phyloP scores from a whole-genome alignment of 2,113 vertebrate species.

The Mesembrinibis cayennensis region DNA sequence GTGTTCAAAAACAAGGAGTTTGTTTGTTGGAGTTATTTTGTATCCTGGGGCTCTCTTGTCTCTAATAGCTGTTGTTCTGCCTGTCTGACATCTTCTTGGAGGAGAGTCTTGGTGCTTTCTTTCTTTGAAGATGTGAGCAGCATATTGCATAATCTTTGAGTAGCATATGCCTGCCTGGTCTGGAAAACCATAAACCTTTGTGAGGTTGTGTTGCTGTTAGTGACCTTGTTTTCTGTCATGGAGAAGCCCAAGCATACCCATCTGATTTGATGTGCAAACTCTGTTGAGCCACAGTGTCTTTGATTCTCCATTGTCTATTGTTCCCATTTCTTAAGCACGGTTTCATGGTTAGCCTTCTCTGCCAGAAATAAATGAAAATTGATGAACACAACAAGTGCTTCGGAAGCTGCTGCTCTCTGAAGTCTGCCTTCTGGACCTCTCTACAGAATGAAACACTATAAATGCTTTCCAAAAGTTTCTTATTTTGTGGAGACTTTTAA shows the following conservation, averaged over 20 bases:
- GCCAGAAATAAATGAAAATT: conserved; percentile 13
- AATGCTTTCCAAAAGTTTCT: background rate
- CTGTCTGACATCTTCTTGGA: background rate
- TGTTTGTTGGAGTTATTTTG: background rate
- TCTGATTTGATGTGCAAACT: no score
- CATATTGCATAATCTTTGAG: background rate
- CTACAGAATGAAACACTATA: background rate
- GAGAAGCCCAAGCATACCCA: no score
- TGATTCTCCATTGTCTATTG: no score
- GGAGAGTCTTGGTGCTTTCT: background rate
- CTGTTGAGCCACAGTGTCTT: no score
- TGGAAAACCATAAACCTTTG: background rate
- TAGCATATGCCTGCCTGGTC: background rate
- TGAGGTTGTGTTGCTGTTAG: background rate
- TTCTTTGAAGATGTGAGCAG: background rate
- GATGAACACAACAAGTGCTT: background rate
- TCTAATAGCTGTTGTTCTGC: background rate
- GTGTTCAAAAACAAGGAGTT: background rate
- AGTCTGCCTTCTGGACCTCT: background rate
- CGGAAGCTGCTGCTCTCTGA: background rate
- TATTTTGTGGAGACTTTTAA: background rate
- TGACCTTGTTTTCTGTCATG: no score
- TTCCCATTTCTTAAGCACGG: no score
- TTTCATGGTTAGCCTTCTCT: background rate
- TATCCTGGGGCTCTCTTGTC: background rate